Percentiles rank a stretch among this genome's conserved stretches.
Conservation (phyloP, 2,113 vertebrate species). For the Macroglossus sobrinus region DNA sequence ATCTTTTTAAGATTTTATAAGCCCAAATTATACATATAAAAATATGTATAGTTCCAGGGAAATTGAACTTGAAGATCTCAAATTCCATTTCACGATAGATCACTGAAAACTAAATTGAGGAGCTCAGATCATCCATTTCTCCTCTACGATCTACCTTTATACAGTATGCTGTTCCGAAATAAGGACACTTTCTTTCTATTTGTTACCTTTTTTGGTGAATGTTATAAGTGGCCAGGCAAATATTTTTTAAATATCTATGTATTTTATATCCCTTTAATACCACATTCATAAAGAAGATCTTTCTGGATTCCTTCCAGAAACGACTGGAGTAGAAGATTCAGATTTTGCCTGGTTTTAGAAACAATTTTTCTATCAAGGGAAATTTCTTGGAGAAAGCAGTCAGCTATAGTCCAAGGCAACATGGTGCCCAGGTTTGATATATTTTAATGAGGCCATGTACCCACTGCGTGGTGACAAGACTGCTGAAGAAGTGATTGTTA, state of each 20-base stretch:
- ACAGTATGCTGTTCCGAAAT: neutral
- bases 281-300: neutral
- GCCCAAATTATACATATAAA: neutral
- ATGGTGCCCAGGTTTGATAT: neutral
- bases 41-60: neutral
- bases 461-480: neutral
- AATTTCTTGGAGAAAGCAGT: neutral
- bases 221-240: neutral
- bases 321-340: neutral
- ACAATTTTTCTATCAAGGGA: neutral
- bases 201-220: neutral
- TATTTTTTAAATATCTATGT: neutral
- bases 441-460: neutral
- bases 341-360: neutral
- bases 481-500: neutral
- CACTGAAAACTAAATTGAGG: neutral
- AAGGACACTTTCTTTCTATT: neutral
- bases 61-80: neutral
- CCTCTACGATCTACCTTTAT: neutral
- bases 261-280: neutral
- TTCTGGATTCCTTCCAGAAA: slow-evolving; percentile 14
- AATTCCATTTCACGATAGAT: neutral
- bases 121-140: neutral
- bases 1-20: neutral
- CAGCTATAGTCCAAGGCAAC: neutral